phyloP scores from a whole-genome alignment of 2,888 invertebrate genomes.

The Eutolmus rufibarbis region DNA sequence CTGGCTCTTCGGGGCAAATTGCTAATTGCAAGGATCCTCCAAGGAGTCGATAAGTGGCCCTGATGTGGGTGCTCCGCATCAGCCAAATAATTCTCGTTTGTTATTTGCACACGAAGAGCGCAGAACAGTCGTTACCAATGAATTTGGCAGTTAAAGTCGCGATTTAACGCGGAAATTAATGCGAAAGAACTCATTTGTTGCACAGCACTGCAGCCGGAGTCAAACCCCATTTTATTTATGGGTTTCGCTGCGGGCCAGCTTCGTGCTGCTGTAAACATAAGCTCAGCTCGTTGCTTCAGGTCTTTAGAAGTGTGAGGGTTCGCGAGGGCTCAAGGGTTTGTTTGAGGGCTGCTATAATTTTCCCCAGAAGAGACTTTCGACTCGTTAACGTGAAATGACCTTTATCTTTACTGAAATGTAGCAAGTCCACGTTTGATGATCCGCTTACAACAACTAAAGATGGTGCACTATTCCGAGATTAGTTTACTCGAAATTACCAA shows the following conservation, averaged over 20 bases:
- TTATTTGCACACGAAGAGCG: not conserved
- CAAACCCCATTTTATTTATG: not conserved
- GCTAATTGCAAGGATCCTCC: not conserved
- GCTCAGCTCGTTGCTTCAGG: not conserved
- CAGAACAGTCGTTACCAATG: not conserved
- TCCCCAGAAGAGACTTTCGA: not conserved
- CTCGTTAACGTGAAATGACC: not conserved
- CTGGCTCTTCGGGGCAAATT: not conserved
- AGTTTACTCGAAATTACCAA: not conserved
- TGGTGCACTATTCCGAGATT: not conserved
- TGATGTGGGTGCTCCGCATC: not conserved
- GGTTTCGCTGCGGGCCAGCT: not conserved
- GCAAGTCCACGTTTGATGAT: not conserved
- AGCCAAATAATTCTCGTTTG: not conserved
- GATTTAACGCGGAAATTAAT: not conserved
- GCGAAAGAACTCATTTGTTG: not conserved
- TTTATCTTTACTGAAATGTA: not conserved
- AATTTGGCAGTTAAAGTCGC: not conserved
- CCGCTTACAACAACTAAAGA: not conserved
- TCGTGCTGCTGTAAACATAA: not conserved
- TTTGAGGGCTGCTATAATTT: not conserved
- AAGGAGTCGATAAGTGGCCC: not conserved
- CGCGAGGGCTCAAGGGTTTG: not conserved
- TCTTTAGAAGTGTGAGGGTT: not conserved
- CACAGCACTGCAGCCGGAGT: not conserved